phyloP scores from a whole-genome alignment of 1,140 invertebrate genomes.

The Zaprionus taronus region DNA sequence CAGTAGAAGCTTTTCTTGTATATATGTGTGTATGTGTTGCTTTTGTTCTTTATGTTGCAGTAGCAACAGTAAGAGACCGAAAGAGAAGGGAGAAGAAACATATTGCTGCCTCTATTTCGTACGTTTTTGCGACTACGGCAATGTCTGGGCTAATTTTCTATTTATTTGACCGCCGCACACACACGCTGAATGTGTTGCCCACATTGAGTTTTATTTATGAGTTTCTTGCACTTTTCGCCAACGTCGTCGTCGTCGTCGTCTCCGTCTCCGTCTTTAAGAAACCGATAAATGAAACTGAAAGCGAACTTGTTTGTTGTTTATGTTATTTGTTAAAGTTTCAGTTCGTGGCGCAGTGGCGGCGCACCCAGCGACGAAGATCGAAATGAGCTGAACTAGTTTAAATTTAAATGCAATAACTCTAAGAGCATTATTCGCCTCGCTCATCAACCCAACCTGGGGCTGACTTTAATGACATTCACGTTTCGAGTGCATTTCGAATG shows the following conservation, averaged over 20 bases:
- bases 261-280: background rate
- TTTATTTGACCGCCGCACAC: slow-evolving; percentile 79
- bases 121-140: slow-evolving; percentile 61
- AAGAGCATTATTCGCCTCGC: slow-evolving; percentile 9
- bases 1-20: slow-evolving; percentile 44
- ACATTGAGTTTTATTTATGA: slow-evolving; percentile 70
- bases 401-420: slow-evolving; percentile 24
- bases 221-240: slow-evolving; percentile 72
- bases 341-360: slow-evolving; percentile 53
- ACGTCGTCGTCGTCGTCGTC: background rate
- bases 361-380: slow-evolving; percentile 53
- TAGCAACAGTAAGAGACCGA: slow-evolving; percentile 22
- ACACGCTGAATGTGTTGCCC: slow-evolving; percentile 16
- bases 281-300: slow-evolving; percentile 23
- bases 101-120: slow-evolving; percentile 60
- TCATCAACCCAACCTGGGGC: slow-evolving; percentile 67
- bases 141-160: slow-evolving; percentile 82
- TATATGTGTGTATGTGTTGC: slow-evolving; percentile 27
- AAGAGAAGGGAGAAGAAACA: slow-evolving; percentile 40
- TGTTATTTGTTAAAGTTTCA: slow-evolving; percentile 60
- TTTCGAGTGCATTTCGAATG: slow-evolving; percentile 55
- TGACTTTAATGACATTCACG: slow-evolving; percentile 70
- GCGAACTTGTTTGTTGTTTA: slow-evolving; percentile 10
- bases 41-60: slow-evolving; percentile 56
- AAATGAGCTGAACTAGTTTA: slow-evolving; percentile 64